phyloP scores from a whole-genome alignment of 1,140 invertebrate species.

The Lycorma delicatula region DNA sequence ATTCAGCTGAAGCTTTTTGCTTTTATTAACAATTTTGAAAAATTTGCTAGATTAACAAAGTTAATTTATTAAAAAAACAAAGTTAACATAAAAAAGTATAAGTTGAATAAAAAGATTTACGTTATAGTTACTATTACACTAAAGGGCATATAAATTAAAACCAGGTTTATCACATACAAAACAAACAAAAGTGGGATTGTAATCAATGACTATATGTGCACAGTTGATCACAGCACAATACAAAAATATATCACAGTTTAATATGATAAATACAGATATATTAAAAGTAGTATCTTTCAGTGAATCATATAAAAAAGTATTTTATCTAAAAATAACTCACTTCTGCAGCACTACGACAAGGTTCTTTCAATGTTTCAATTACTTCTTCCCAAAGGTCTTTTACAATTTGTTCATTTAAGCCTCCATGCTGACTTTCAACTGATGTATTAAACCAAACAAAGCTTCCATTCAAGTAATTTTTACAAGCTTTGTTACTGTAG shows the following conservation, averaged over 20 bases:
- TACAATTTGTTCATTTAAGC: constrained; percentile 77
- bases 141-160: too few species aligned
- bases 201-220: too few species aligned
- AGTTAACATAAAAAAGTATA: too few species aligned
- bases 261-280: not conserved
- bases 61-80: too few species aligned
- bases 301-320: not conserved
- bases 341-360: constrained; percentile 78
- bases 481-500: constrained; percentile 84
- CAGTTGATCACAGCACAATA: not conserved
- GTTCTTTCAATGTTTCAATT: constrained; percentile 64
- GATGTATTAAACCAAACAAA: constrained; percentile 77
- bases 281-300: not conserved
- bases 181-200: too few species aligned
- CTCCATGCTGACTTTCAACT: constrained; percentile 54
- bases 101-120: too few species aligned
- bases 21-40: too few species aligned
- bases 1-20: too few species aligned
- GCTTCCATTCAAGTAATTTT: constrained; percentile 58
- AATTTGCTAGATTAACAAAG: too few species aligned
- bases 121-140: too few species aligned
- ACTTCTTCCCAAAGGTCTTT: constrained; percentile 74
- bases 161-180: too few species aligned
- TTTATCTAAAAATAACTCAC: constrained; percentile 36
- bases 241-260: not conserved